These are phyloP conservation scores for Sarcophaga subvicina DNA, from an alignment of 2,888 invertebrate genomes.

Conservation along the genomic window DNA sequence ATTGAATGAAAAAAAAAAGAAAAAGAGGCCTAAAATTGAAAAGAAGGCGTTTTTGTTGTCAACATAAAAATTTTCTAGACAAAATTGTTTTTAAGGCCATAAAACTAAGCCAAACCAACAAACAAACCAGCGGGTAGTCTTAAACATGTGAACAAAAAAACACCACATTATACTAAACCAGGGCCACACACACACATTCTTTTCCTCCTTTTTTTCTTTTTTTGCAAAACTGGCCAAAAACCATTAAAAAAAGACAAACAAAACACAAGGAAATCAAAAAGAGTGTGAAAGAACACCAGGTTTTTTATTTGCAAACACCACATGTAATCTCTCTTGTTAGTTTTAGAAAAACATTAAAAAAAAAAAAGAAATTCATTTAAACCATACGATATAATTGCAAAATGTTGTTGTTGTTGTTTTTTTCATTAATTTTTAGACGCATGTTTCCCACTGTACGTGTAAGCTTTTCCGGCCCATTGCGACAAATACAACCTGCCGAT, in stretches of 20 bases:
- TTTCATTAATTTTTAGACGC: constrained; percentile 85
- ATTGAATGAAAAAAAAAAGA: constrained; percentile 46
- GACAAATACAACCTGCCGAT: constrained; percentile 87
- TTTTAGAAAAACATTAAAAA: constrained; percentile 4
- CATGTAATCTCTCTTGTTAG: constrained; percentile 57
- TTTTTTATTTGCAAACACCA: constrained; percentile 31
- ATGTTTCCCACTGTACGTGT: constrained; percentile 99
- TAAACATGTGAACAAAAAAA: constrained; percentile 60
- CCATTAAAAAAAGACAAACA: neutral
- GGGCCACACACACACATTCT: constrained; percentile 65
- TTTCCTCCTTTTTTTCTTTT: neutral
- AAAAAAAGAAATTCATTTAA: constrained; percentile 3
- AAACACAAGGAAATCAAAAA: neutral
- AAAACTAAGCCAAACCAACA: constrained; percentile 34
- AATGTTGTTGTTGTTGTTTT: neutral
- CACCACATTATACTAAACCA: constrained; percentile 34
- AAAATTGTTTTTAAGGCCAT: constrained; percentile 38
- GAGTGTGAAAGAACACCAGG: neutral
- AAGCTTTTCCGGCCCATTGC: constrained; percentile 89
- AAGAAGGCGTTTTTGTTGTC: constrained; percentile 65
- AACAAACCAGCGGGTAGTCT: constrained; percentile 59
- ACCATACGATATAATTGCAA: neutral
- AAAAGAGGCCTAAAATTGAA: constrained; percentile 12
- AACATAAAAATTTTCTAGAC: constrained; percentile 55
- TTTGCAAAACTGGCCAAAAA: neutral